These are phyloP conservation scores for Eulacestoma nigropectus DNA, from an alignment of 2,113 vertebrate genomes.

Conservation along the genomic window DNA sequence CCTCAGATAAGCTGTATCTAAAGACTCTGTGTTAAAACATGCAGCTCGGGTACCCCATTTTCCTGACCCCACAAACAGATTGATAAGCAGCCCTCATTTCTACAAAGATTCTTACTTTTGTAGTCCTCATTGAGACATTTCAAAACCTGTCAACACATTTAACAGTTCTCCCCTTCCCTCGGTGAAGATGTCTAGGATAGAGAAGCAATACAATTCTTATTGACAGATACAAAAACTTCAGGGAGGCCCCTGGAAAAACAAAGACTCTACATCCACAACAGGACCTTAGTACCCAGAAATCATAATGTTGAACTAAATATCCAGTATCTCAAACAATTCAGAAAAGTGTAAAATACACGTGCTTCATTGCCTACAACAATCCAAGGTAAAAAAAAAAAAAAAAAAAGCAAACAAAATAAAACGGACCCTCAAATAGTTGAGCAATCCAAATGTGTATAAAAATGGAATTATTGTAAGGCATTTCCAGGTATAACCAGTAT, in stretches of 20 bases:
- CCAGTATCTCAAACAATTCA: neutral
- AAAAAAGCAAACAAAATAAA: neutral
- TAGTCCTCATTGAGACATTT: neutral
- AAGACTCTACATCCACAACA: neutral
- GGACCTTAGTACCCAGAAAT: neutral
- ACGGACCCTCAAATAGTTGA: neutral
- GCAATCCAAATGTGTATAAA: neutral
- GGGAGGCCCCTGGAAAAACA: neutral
- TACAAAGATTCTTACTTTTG: neutral
- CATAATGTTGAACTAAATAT: neutral
- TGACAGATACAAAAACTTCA: neutral
- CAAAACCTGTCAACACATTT: neutral
- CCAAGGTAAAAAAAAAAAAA: neutral
- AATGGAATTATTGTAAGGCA: neutral
- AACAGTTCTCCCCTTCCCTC: neutral
- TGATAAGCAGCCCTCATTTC: neutral
- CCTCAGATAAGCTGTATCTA: neutral
- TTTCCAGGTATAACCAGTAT: neutral
- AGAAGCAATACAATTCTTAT: neutral
- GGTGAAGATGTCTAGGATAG: neutral
- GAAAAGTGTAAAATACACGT: neutral
- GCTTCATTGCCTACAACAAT: neutral
- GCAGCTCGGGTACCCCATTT: rapidly evolving
- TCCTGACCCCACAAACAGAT: neutral
- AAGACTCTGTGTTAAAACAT: neutral